Conservation (phyloP, 2,113 vertebrate species). For the Tachycineta bicolor region DNA sequence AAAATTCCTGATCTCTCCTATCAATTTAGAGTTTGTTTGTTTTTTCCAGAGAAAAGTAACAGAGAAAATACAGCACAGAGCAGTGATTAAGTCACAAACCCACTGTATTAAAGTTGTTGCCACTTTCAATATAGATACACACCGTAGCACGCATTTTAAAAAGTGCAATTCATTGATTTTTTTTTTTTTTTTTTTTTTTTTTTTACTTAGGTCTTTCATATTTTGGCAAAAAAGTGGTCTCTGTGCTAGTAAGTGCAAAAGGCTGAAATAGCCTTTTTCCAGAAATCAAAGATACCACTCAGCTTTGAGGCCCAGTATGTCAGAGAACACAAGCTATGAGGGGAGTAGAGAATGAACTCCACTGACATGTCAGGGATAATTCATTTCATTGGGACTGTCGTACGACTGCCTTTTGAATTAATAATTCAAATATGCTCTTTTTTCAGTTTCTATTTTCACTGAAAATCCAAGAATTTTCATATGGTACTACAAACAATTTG, state of each 20-base stretch:
- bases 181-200: not conserved
- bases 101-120: not conserved
- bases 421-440: not conserved
- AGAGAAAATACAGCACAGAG: not conserved
- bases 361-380: not conserved
- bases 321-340: not conserved
- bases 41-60: not conserved
- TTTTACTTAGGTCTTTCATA: not conserved
- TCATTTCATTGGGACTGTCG: fast-evolving
- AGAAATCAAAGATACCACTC: not conserved
- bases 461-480: slow-evolving; percentile 33
- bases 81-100: not conserved
- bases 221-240: not conserved
- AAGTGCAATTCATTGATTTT: not conserved
- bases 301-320: not conserved
- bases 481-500: not conserved
- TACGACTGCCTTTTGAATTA: not conserved
- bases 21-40: not conserved
- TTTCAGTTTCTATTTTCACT: not conserved
- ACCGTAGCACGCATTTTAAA: not conserved
- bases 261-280: not conserved
- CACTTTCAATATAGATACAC: not conserved
- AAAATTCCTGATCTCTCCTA: not conserved
- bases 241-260: not conserved
- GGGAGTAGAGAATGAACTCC: not conserved